Base-by-base conservation (phyloP, 2,888 invertebrate species). In the Mythimna vitellina region DNA sequence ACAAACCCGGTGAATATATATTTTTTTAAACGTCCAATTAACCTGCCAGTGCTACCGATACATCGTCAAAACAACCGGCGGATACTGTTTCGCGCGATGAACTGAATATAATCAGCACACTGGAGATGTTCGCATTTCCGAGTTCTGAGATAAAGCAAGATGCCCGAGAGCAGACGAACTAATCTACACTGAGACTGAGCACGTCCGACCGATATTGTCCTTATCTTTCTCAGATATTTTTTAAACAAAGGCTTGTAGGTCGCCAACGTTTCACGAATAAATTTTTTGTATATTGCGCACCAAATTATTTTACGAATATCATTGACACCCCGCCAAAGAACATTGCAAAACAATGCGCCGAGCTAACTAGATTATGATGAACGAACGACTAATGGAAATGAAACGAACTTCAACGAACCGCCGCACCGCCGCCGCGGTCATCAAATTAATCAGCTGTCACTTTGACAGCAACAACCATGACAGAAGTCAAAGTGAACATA, bases 181-280 rank as follows among this genome's bases (percentile, higher is more conserved):
- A 97, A 97, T 96, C 96, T 97, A 90, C 96, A 93, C 96, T 96
- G 96, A 96, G 96, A 96, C 95, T 96, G 96, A 96, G 96, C 91
- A 93, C 95, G 93, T 91, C 91, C 88, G 89, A 82, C 71, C 66
- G 79, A 80, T 84, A 79, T 62, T 57, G 76, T 80, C 82, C 62
- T 87, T 89, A 89, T 86, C 86, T 84, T 74, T 70, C 54, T 72
- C n/a, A 60, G 68, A 62, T 76, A 68, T 70, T 71, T 69, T 62
- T 71, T 53, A 49, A 65, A 78, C 70, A 84, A 84, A 78, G 76
- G 57, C 49, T 74, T 57, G 35, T 32, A 22, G 25, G 49, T 80
- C 51, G 56, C 57, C 42, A 65, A 62, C n/a, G 46, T 49, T 65
- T 73, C 58, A 51, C 35, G 35, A 69, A 76, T 58, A 76, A 61